Evolutionary conservation across 2,797 vertebrate genomes (phyloP), one percentile per base, ranked within the genome.

Genomic region (Luscinia megarhynchos): DNA sequence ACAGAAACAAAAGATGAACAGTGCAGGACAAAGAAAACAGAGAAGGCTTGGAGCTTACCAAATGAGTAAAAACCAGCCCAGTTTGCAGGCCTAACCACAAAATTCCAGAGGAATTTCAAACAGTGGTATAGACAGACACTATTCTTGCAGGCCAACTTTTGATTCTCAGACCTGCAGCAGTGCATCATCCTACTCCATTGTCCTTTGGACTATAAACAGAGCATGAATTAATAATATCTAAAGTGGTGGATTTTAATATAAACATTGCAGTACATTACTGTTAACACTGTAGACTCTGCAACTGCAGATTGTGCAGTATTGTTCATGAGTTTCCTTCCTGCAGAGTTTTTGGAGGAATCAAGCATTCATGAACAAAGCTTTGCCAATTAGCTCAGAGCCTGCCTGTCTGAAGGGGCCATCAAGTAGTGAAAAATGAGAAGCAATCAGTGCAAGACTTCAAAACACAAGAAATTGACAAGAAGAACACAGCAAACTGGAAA

Each of bases 311-410:
- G 84, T 58, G 81, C 81, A 72, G 15, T 36, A 55, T 23, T 84
- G 89, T 84, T 96, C 89, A 78, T 67, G 78, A 90, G n/a, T 94
- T 96, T 96, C 70, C 68, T 96, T 97, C 95, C 80, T 96, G 91
- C 68, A 85, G 92, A 93, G 94, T 94, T 95, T 97, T 94, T 93
- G 80, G 96, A 96, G 91, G 84, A 95, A 97, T 95, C 45, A 58
- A 96, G 58, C 46, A 70, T 54, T 79, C 59, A 69, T 58, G 91
- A 97, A 95, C 78, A 97, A 97, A 97, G 75, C 85, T 95, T 79
- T 93, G 78, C 79, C 97, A 97, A 97, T 97, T 96, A 98, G 70
- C 84, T 96, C 1, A 27, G 95, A 97, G 95, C 63, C 83, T 95
- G 73, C 68, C 90, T 95, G 93, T 96, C 94, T 97, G 73, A 96